Base-by-base conservation (phyloP, 2,888 invertebrate genomes). In the Labia minor region DNA sequence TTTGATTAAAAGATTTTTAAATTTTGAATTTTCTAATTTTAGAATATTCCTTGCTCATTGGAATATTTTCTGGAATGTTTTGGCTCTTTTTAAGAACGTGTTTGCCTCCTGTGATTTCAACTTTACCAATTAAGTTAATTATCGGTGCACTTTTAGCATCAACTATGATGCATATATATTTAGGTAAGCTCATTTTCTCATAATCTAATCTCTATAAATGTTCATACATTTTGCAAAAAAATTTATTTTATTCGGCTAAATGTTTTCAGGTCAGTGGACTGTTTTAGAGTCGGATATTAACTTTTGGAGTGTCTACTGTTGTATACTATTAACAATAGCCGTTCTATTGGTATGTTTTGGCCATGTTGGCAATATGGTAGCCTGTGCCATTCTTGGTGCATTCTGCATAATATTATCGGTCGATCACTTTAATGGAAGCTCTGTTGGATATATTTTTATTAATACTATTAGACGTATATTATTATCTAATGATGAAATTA, bases 371-470 rank as follows among this genome's bases (percentile, higher is more conserved):
- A 85, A 85, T 73, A 83, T 87, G n/a, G 70, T 88, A 1, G 82
- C 83, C 66, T 85, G 85, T 71, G 80, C 83, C 1, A 74, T 88
- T 14, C 75, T 89, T 26, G 88, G 89, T 63, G 80, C 85, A 10
- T 89, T 84, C 74, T 80, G 83, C 21, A 74, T 83, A 11, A 77
- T 86, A 62, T 77, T 85, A 69, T 81, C 86, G 49, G 74, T 88
- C 11, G 89, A 88, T 76, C 83, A 83, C 73, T 86, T 83, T 72
- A 70, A 83, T 69, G 86, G 85, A 20, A 82, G 86, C 26, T 84
- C 83, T 76, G 76, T 90, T 71, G 85, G 85, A 72, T 88, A 85
- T 73, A 85, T 89, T 37, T 72, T 88, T 1, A 78, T 88, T 19
- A 89, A 89, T 73, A 79, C 82, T 0, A 74, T 87, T n/a, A 78